A percentile compares a stretch with the other conserved stretches of the same genome.
Conservation (phyloP, 2,797 vertebrate species). For the Distichodus sexfasciatus region DNA sequence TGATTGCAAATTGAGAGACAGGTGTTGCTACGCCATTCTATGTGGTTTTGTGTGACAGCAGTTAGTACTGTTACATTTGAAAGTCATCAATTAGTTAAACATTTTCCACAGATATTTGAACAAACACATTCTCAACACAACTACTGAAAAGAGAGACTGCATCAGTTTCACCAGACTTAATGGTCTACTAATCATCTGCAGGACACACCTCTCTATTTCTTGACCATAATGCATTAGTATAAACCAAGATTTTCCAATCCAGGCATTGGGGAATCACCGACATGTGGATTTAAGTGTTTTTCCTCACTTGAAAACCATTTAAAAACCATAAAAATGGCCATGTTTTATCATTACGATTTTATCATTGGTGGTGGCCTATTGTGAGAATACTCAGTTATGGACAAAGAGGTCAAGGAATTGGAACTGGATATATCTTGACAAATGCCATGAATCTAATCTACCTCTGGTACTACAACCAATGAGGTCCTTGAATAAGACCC, state of each 20-base stretch:
- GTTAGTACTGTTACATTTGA: constrained; percentile 38
- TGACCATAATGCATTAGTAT: not conserved
- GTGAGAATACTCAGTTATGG: no score
- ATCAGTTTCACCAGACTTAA: not conserved
- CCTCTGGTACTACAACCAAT: no score
- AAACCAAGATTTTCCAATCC: not conserved
- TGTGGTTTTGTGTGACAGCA: constrained; percentile 3
- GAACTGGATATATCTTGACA: no score
- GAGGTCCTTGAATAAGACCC: no score
- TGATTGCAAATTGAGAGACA: not conserved
- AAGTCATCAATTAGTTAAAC: constrained; percentile 14
- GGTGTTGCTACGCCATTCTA: constrained; percentile 22
- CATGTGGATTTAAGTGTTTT: not conserved
- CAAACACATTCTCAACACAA: constrained; percentile 25
- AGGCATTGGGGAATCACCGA: not conserved
- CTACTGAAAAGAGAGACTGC: not conserved
- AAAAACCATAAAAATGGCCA: not conserved
- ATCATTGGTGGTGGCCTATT: no score
- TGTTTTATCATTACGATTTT: not conserved
- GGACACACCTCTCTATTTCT: not conserved
- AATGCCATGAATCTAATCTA: no score
- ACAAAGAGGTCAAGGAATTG: no score
- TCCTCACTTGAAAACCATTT: not conserved
- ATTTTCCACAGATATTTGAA: constrained; percentile 23
- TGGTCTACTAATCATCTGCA: constrained; percentile 10